phyloP scores from a whole-genome alignment of 2,113 vertebrate species.

The Corythornis cristatus region DNA sequence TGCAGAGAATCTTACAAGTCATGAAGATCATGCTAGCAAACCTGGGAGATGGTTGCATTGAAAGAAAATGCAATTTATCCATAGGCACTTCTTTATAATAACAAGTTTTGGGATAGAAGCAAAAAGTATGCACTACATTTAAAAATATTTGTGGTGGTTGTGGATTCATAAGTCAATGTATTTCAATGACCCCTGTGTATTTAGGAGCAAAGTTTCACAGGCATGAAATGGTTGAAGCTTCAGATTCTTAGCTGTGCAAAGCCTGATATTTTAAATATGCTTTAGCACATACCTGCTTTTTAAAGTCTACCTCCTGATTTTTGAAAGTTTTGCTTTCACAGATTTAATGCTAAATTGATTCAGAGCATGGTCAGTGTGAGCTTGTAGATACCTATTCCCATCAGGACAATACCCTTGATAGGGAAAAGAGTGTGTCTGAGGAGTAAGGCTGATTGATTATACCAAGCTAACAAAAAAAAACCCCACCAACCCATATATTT shows the following conservation, averaged over 20 bases:
- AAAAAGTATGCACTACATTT: not conserved
- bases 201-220: not conserved
- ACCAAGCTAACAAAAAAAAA: not conserved
- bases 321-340: not conserved
- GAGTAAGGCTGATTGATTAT: not conserved
- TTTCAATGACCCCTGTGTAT: not conserved
- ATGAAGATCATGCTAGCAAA: not conserved
- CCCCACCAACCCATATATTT: not conserved
- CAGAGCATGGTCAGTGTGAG: not conserved
- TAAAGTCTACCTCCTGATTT: not conserved
- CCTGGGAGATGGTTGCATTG: not conserved
- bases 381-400: not conserved
- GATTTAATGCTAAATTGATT: not conserved
- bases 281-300: not conserved
- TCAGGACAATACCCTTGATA: not conserved
- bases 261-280: not conserved
- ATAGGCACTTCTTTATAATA: not conserved
- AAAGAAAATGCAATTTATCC: not conserved
- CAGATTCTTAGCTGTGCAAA: not conserved
- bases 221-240: not conserved
- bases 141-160: not conserved
- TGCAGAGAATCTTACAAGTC: not conserved
- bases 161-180: not conserved
- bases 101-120: not conserved
- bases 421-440: not conserved